Evolutionary conservation across 2,797 vertebrate genomes (phyloP).

Genomic region (Oophaga sylvatica): DNA sequence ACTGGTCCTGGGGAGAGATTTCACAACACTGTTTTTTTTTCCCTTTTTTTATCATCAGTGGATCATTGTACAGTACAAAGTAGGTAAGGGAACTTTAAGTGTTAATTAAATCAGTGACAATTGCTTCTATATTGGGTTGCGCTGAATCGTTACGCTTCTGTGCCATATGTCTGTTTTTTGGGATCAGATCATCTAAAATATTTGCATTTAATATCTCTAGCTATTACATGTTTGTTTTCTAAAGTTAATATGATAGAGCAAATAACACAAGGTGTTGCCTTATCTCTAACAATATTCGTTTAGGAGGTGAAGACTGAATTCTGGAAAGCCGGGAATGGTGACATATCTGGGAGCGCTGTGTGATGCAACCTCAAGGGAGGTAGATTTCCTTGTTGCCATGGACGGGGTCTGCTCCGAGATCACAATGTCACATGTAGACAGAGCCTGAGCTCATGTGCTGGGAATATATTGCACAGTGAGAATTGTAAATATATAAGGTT

Average conservation of each 20-base stretch:
- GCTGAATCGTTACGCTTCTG: background rate
- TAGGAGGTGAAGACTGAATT: background rate
- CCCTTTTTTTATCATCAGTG: conserved; percentile 10
- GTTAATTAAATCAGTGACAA: conserved; percentile 4
- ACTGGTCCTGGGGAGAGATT: conserved; percentile 25
- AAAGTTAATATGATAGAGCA: background rate
- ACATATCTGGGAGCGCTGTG: conserved; percentile 23
- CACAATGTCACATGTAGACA: conserved; percentile 59
- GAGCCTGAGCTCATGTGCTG: conserved; percentile 51
- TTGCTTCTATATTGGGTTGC: background rate
- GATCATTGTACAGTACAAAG: conserved; percentile 18
- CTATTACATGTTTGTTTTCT: conserved; percentile 3
- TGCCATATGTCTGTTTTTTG: background rate
- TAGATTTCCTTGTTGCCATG: conserved; percentile 57
- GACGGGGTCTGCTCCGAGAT: conserved; percentile 46
- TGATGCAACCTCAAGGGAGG: conserved; percentile 32
- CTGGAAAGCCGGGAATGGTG: background rate
- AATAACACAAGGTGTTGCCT: background rate
- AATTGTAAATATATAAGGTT: conserved; percentile 47
- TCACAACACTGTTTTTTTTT: background rate
- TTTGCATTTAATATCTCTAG: background rate
- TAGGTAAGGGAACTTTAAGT: conserved; percentile 47
- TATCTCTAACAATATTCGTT: background rate
- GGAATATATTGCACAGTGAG: conserved; percentile 35
- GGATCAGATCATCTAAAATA: background rate